A percentile compares a stretch with the other conserved stretches of the same genome.
Evolutionary conservation across 2,888 invertebrate species (phyloP).

Genomic region (Macrosiphum euphorbiae): DNA sequence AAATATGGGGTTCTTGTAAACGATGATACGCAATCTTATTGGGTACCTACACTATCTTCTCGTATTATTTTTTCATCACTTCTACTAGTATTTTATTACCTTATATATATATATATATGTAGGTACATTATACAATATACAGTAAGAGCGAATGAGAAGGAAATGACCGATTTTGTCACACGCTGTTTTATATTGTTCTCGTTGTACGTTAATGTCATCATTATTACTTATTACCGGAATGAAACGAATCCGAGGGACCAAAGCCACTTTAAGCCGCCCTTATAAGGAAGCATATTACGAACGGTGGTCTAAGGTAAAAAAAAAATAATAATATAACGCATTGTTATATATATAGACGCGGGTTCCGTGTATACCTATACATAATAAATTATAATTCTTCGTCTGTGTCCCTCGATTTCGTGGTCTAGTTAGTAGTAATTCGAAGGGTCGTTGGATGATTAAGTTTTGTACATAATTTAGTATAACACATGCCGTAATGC

Average conservation of each 20-base stretch:
- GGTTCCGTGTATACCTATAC: neutral
- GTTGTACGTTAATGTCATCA: neutral
- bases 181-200: neutral
- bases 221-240: neutral
- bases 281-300: neutral
- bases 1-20: neutral
- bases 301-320: neutral
- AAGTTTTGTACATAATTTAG: slow-evolving; percentile 27
- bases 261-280: neutral
- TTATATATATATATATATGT: neutral
- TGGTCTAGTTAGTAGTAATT: slow-evolving; percentile 1
- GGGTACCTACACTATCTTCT: neutral
- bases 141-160: neutral
- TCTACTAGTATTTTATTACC: neutral
- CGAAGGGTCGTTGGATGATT: slow-evolving; percentile 26
- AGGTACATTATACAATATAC: neutral
- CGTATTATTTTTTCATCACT: neutral
- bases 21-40: neutral
- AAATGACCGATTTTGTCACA: neutral
- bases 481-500: neutral
- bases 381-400: neutral
- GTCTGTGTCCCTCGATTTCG: neutral
- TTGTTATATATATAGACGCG: neutral
- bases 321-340: neutral
- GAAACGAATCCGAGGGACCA: neutral